Conservation (phyloP, 35 echinoderm and acorn worm species). For the Heliocidaris tuberculata region DNA sequence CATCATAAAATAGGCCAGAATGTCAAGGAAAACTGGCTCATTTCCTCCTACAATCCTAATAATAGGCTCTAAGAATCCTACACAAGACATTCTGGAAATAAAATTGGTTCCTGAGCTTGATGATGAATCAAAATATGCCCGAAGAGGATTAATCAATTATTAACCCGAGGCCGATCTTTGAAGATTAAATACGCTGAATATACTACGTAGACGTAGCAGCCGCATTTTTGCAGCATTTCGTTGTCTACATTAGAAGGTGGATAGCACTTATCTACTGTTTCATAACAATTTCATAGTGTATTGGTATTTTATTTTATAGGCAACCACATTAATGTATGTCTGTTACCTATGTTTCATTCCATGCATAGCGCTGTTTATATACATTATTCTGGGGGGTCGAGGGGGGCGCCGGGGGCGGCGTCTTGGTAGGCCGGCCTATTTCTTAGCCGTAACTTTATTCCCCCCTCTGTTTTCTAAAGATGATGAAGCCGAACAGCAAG, state of each 20-base stretch:
- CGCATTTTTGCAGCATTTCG: slow-evolving; percentile 14
- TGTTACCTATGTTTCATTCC: no score
- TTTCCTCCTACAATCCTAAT: slow-evolving; percentile 6
- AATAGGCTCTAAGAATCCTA: slow-evolving; percentile 23
- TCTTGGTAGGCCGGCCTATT: no score
- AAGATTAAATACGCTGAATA: background rate
- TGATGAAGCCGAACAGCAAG: no score
- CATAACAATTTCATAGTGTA: background rate
- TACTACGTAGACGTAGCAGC: background rate
- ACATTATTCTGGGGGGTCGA: no score
- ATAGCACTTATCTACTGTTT: background rate
- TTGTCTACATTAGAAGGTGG: background rate
- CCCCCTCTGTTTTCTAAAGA: no score
- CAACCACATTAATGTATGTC: no score
- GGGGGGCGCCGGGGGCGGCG: no score
- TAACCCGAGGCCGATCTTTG: background rate
- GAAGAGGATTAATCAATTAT: background rate
- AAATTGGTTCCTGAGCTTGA: background rate
- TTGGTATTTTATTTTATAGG: no score
- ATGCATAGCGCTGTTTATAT: no score
- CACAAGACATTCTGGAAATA: background rate
- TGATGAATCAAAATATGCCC: background rate
- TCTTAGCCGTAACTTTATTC: no score
- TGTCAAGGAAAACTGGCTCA: slow-evolving; percentile 29
- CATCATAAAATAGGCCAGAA: slow-evolving; percentile 50